Base-by-base conservation (phyloP, 2,888 invertebrate species). In the Agrochola circellaris region DNA sequence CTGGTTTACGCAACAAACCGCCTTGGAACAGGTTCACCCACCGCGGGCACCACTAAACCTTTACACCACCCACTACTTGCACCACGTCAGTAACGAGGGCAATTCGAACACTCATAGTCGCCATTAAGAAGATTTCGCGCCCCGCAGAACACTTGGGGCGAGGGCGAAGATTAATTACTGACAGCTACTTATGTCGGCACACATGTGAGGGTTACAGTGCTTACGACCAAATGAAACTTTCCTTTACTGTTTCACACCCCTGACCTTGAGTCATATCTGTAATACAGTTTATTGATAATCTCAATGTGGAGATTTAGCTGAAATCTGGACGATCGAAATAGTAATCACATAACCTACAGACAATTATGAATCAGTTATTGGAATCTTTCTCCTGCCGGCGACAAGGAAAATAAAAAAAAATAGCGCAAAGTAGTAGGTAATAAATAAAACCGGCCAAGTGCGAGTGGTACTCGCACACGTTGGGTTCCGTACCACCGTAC, bases 81-180 rank as follows among this genome's bases (percentile, higher is more conserved):
- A 6, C 15, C 75, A 3, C 20, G 15, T n/a, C 48, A 9, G 38
- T 30, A 64, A 58, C 56, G 48, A 74, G 48, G 62, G 62, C 42
- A 56, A 51, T 34, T n/a, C 62, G 48, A 51, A 45, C 54, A 38
- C 26, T 61, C 51, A 56, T 15, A 51, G 60, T 66, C 48, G 54
- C 71, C 84, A 68, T 75, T 75, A 61, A 60, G 60, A 75, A 60
- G 64, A 84, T 75, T 51, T 75, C 38, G 74, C 58, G 62, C 3
- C 34, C 34, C 67, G 38, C 58, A n/a, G n/a, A 42, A 20, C 42
- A 42, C 26, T 48, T 56, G 42, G 42, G 54, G 38, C 23, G 60
- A 74, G 74, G 64, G 71, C 20, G 60, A 83, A 80, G 62, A 80
- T 71, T 80, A 65, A 82, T 84, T 84, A 60, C 74, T 68, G 80